Conservation (phyloP, 2,797 vertebrate genomes). For the Malacoctenus gilli region DNA sequence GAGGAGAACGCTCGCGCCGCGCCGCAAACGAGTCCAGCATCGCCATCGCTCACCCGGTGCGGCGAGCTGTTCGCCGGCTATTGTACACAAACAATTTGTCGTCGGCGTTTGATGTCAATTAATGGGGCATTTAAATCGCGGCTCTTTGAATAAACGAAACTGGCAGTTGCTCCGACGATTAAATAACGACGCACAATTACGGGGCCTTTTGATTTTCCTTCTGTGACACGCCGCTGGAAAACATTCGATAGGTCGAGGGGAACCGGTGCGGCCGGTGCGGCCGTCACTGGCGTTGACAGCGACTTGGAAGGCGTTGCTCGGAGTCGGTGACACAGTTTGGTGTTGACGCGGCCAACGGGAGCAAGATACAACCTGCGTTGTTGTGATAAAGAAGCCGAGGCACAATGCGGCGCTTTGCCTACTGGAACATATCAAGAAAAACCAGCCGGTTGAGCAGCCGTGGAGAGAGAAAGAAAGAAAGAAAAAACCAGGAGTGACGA, state of each 20-base stretch:
- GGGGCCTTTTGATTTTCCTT: neutral
- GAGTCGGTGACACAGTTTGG: conserved; percentile 25
- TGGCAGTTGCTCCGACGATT: neutral
- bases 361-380: conserved; percentile 19
- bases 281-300: conserved; percentile 5
- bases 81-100: neutral
- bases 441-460: conserved; percentile 55
- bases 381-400: conserved; percentile 6
- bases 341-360: conserved; percentile 39
- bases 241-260: conserved; percentile 12
- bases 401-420: conserved; percentile 61
- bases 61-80: neutral
- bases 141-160: neutral
- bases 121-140: neutral
- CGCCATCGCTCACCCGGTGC: neutral
- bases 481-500: conserved; percentile 60
- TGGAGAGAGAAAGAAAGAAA: conserved; percentile 56
- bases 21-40: neutral
- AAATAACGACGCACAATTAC: neutral
- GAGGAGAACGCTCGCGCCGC: neutral
- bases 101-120: neutral
- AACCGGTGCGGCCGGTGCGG: no score
- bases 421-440: conserved; percentile 61
- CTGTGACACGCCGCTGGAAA: neutral
- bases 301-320: conserved; percentile 1